Conservation (phyloP, 2,797 vertebrate genomes). For the Cercopithecus petaurista region DNA sequence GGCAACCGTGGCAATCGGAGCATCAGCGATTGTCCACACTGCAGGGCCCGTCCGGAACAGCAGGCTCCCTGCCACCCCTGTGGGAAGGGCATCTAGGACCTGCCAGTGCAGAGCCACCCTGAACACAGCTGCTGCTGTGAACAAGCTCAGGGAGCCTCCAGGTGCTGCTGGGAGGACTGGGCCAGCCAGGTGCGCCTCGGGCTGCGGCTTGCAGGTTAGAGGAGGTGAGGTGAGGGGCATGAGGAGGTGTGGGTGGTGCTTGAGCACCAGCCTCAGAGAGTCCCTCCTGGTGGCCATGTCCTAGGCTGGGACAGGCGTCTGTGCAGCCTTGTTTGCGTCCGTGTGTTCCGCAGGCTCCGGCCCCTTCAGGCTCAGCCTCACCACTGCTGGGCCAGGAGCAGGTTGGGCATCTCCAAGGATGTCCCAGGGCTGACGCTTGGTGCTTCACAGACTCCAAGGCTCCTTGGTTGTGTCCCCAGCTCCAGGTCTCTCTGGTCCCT, state of each 20-base stretch:
- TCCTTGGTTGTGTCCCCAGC: not conserved
- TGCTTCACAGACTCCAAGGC: not conserved
- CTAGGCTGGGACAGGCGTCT: too few relatives aligned
- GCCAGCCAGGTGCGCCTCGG: not conserved
- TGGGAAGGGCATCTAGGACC: not conserved
- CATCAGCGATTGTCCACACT: accelerated
- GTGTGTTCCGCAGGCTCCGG: accelerated
- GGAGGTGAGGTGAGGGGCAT: not conserved
- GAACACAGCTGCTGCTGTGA: not conserved
- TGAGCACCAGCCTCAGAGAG: too few relatives aligned
- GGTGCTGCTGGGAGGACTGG: too few relatives aligned
- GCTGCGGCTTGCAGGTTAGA: not conserved
- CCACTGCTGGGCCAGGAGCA: not conserved
- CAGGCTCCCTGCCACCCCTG: not conserved
- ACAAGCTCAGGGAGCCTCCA: not conserved
- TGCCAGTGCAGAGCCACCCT: not conserved
- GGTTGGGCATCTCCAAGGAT: not conserved
- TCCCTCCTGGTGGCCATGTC: too few relatives aligned
- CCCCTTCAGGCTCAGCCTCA: not conserved
- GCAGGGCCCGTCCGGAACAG: not conserved
- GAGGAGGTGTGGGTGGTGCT: not conserved
- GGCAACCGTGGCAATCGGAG: accelerated
- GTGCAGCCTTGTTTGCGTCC: too few relatives aligned
- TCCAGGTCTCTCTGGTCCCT: too few relatives aligned
- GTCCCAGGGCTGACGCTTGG: not conserved